Conservation (phyloP, 1,140 invertebrate species). For the Idris sp. region DNA sequence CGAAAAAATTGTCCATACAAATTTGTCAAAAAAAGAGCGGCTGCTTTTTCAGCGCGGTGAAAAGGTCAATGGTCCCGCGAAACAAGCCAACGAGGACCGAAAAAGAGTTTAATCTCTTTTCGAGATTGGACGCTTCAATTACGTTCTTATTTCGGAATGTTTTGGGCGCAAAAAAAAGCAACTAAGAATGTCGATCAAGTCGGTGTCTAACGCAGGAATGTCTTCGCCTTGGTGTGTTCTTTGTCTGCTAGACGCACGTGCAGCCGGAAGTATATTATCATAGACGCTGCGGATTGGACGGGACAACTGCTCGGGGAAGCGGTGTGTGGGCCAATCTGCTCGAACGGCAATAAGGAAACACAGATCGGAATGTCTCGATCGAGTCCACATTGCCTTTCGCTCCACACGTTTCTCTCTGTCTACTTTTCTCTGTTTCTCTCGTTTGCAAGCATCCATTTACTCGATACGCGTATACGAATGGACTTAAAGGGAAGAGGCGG, state of each 20-base stretch:
- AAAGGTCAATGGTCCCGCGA: constrained; percentile 22
- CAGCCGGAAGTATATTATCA: constrained; percentile 74
- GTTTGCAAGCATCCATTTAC: constrained; percentile 51
- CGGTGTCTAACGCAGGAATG: constrained; percentile 44
- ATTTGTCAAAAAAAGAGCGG: constrained; percentile 21
- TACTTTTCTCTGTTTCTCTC: too few species aligned
- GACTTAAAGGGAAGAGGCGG: constrained; percentile 41
- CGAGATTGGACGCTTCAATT: constrained; percentile 51
- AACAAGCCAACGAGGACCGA: too few species aligned
- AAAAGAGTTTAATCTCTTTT: constrained; percentile 37
- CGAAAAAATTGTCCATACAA: constrained; percentile 24
- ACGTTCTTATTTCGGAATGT: constrained; percentile 46
- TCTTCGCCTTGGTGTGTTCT: constrained; percentile 35
- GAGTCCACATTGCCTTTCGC: constrained; percentile 35
- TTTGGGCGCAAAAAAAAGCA: constrained; percentile 26
- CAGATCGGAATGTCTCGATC: constrained; percentile 74
- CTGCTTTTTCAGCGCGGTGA: constrained; percentile 4
- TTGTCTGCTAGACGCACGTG: constrained; percentile 54
- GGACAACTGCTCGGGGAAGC: constrained; percentile 24
- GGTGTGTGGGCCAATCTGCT: constrained; percentile 61
- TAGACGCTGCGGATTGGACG: constrained; percentile 58
- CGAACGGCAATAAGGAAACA: constrained; percentile 72
- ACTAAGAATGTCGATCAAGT: constrained; percentile 43
- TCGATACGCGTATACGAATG: constrained; percentile 24
- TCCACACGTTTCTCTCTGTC: constrained; percentile 3